phyloP scores from a whole-genome alignment of 2,888 invertebrate genomes.

The Eristalis tenax region DNA sequence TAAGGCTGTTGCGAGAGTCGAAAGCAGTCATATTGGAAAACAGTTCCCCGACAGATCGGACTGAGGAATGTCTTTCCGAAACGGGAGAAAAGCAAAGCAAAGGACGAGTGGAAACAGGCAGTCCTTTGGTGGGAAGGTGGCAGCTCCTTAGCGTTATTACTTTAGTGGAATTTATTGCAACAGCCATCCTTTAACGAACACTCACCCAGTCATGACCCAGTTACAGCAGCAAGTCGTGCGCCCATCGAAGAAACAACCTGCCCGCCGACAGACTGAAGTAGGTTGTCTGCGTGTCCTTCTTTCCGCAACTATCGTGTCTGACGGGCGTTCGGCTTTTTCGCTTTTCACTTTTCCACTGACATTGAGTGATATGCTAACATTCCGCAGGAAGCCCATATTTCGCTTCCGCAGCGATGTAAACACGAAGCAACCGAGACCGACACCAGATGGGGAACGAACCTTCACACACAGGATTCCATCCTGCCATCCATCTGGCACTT shows the following conservation, averaged over 20 bases:
- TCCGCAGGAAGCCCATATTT: slow-evolving; percentile 57
- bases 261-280: slow-evolving; percentile 14
- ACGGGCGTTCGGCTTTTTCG: slow-evolving; percentile 51
- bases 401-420: slow-evolving; percentile 40
- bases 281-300: slow-evolving; percentile 44
- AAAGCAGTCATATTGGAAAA: slow-evolving; percentile 6
- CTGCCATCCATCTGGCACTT: slow-evolving; percentile 49
- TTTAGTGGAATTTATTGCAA: slow-evolving; percentile 10
- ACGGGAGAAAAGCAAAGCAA: not conserved
- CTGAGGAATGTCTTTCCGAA: not conserved
- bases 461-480: slow-evolving; percentile 43
- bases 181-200: slow-evolving; percentile 22
- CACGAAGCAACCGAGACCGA: slow-evolving; percentile 24
- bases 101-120: not conserved
- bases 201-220: slow-evolving; percentile 37
- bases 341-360: slow-evolving; percentile 61
- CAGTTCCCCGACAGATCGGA: not conserved
- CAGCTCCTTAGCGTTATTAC: not conserved
- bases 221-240: not conserved
- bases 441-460: slow-evolving; percentile 13
- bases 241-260: not conserved
- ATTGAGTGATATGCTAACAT: slow-evolving; percentile 66
- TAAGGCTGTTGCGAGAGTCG: slow-evolving; percentile 48
- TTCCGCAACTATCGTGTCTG: slow-evolving; percentile 12
- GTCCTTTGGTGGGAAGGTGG: not conserved